A percentile compares a stretch with the other conserved stretches of the same genome.
Conservation (phyloP, 2,888 invertebrate genomes). For the Piscicola geometra region DNA sequence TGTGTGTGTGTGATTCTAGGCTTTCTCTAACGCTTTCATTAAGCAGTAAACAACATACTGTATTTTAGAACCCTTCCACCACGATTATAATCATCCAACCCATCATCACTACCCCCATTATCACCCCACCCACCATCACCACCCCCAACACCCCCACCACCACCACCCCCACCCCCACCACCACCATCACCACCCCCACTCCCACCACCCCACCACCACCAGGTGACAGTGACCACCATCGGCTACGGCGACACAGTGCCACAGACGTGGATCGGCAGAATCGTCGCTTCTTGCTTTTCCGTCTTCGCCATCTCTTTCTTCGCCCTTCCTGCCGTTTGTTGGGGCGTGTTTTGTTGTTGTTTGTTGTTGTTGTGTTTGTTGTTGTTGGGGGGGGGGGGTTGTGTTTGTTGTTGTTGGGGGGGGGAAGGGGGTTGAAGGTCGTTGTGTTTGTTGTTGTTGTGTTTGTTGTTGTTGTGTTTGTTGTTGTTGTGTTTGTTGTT, state of each 20-base stretch:
- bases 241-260: slow-evolving; percentile 83
- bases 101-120: background rate
- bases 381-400: background rate
- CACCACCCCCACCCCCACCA: too few species aligned
- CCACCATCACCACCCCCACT: background rate
- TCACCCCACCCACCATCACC: background rate
- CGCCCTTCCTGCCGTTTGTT: slow-evolving; percentile 73
- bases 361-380: too few species aligned
- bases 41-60: too few species aligned
- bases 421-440: too few species aligned
- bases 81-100: too few species aligned
- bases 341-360: background rate
- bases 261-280: slow-evolving; percentile 80
- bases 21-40: too few species aligned
- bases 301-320: slow-evolving; percentile 82
- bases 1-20: too few species aligned
- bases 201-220: slow-evolving; percentile 44
- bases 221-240: slow-evolving; percentile 78
- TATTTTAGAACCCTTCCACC: too few species aligned
- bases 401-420: background rate
- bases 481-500: too few species aligned
- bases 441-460: too few species aligned
- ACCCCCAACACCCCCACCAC: too few species aligned
- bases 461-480: too few species aligned
- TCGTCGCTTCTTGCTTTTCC: slow-evolving; percentile 77